Evolutionary conservation across 2,888 invertebrate species (phyloP).

Genomic region (Sepioteuthis lessoniana): DNA sequence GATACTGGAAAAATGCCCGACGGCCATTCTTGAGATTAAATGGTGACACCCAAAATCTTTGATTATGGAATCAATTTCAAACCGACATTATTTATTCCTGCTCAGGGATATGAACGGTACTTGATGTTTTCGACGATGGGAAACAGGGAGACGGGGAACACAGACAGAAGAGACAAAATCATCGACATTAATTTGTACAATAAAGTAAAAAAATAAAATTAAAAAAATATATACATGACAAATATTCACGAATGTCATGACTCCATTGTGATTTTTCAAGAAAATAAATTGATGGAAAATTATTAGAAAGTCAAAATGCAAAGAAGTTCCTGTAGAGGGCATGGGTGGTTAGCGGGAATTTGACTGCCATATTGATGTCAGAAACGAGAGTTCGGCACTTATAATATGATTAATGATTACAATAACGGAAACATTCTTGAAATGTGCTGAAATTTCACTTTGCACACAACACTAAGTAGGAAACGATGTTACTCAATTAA

Average conservation of each 20-base stretch:
- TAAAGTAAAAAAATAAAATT: neutral
- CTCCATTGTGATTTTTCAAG: constrained; percentile 20
- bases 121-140: neutral
- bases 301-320: neutral
- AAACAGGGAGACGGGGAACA: neutral
- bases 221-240: neutral
- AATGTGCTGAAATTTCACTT: neutral
- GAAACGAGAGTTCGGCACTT: neutral
- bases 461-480: neutral
- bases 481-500: constrained; percentile 9
- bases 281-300: constrained; percentile 1
- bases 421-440: neutral
- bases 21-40: neutral
- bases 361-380: neutral
- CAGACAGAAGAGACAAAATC: neutral
- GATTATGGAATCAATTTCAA: constrained; percentile 33
- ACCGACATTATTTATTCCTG: neutral
- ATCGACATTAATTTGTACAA: neutral
- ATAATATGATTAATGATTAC: constrained; percentile 13
- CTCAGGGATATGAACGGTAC: neutral
- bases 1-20: neutral
- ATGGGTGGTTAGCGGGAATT: neutral
- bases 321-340: neutral
- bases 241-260: neutral
- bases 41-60: neutral